A percentile compares a stretch with the other conserved stretches of the same genome.
phyloP scores from a whole-genome alignment of 2,797 vertebrate genomes.

The Hozukius guyotensis region DNA sequence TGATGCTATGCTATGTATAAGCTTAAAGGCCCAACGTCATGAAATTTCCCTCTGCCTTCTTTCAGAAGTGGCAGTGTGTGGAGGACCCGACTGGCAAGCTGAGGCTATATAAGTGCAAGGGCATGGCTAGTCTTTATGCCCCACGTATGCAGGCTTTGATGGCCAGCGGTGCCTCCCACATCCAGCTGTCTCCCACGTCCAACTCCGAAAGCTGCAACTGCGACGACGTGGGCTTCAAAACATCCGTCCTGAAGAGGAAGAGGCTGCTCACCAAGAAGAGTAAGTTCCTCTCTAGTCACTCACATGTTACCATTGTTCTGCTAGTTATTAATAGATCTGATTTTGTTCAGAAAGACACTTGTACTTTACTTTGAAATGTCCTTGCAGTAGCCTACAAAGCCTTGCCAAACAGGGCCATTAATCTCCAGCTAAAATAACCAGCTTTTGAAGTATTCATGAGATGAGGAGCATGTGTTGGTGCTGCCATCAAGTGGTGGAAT shows the following conservation, averaged over 20 bases:
- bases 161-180: conserved; percentile 79
- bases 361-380: conserved; percentile 58
- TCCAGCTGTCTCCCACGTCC: conserved; percentile 73
- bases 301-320: conserved; percentile 7
- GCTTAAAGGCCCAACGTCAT: background rate
- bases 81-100: conserved; percentile 92
- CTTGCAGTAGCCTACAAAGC: conserved; percentile 51
- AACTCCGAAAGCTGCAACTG: conserved; percentile 85
- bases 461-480: conserved; percentile 43
- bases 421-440: conserved; percentile 49
- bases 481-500: conserved; percentile 76
- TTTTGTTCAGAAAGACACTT: conserved; percentile 44
- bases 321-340: conserved; percentile 45
- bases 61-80: conserved; percentile 97
- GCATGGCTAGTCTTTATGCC: conserved; percentile 80
- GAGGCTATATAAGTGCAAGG: conserved; percentile 95
- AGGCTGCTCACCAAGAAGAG: conserved; percentile 90
- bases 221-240: conserved; percentile 76
- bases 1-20: background rate
- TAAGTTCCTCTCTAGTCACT: conserved; percentile 72
- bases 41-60: conserved; percentile 13
- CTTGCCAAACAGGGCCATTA: conserved; percentile 50
- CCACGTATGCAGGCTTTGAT: conserved; percentile 80
- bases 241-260: conserved; percentile 81
- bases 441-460: conserved; percentile 50